These are phyloP conservation scores for Clarias gariepinus DNA, from an alignment of 2,113 vertebrate species.

Conservation along the genomic window DNA sequence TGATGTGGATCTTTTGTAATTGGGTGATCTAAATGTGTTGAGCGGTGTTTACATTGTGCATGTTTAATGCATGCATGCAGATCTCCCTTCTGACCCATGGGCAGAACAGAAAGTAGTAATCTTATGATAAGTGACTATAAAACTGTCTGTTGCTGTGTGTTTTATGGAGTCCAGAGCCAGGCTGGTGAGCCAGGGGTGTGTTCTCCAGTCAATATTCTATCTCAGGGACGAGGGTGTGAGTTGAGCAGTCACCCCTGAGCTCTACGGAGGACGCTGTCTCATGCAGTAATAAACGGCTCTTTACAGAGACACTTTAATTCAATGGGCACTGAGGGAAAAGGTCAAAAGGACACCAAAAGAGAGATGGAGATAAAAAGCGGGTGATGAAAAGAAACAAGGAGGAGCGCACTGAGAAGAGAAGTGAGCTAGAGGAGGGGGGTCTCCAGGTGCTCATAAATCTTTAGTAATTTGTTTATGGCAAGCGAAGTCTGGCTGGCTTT, in stretches of 20 bases:
- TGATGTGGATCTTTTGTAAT: background rate
- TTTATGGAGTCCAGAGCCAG: conserved; percentile 60
- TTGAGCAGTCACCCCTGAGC: conserved; percentile 47
- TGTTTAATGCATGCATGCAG: background rate
- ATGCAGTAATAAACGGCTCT: conserved; percentile 65
- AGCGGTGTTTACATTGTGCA: background rate
- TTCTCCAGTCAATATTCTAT: conserved; percentile 48
- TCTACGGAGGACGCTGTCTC: conserved; percentile 55
- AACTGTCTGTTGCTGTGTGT: conserved; percentile 49
- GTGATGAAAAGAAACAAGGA: background rate
- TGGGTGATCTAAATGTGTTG: background rate
- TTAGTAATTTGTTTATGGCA: conserved; percentile 64
- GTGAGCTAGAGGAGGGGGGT: background rate
- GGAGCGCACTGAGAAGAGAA: background rate
- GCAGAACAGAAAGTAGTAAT: conserved; percentile 8
- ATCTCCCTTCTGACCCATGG: background rate
- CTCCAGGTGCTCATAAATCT: conserved; percentile 64
- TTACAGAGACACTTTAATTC: conserved; percentile 65
- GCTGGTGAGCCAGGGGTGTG: conserved; percentile 48
- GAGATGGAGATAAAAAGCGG: background rate
- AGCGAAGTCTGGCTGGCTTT: conserved; percentile 53
- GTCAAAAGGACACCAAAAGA: conserved; percentile 3
- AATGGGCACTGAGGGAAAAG: conserved; percentile 28
- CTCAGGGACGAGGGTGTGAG: conserved; percentile 45
- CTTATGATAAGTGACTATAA: conserved; percentile 33